Conservation (phyloP, 1,140 invertebrate species). For the Drosophila aff. region DNA sequence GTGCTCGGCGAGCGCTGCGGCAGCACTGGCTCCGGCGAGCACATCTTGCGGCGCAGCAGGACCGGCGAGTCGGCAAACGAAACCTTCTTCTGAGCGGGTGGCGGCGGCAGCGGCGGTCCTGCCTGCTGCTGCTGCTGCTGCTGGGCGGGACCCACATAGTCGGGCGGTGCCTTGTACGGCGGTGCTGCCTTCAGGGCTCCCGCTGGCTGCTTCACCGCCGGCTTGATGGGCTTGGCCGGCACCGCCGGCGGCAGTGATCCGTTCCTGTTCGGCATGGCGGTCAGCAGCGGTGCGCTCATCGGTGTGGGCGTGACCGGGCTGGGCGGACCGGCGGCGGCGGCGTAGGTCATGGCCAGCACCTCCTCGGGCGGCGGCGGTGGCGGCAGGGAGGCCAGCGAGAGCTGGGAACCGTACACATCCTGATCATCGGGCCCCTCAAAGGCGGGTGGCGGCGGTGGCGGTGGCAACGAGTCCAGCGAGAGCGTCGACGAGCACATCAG, state of each 20-base stretch:
- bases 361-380: conserved; percentile 89
- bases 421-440: conserved; percentile 86
- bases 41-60: conserved; percentile 82
- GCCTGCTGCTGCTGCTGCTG: not conserved
- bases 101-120: conserved; percentile 38
- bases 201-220: conserved; percentile 66
- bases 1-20: conserved; percentile 61
- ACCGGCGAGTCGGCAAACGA: conserved; percentile 84
- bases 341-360: conserved; percentile 53
- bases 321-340: conserved; percentile 24
- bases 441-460: conserved; percentile 90
- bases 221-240: conserved; percentile 80
- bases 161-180: conserved; percentile 84
- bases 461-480: conserved; percentile 90
- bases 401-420: conserved; percentile 89
- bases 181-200: conserved; percentile 69
- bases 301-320: conserved; percentile 51
- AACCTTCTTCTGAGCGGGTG: conserved; percentile 76
- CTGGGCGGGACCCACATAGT: conserved; percentile 71
- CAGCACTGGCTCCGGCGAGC: conserved; percentile 75
- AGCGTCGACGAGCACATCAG: conserved; percentile 90
- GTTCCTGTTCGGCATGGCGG: conserved; percentile 54
- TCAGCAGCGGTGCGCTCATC: conserved; percentile 4
- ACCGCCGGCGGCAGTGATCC: conserved; percentile 72
- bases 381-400: conserved; percentile 89